A percentile compares a stretch with the other conserved stretches of the same genome.
These are phyloP conservation scores for Idaea dimidiata DNA, from an alignment of 2,888 invertebrate genomes.

Conservation along the genomic window DNA sequence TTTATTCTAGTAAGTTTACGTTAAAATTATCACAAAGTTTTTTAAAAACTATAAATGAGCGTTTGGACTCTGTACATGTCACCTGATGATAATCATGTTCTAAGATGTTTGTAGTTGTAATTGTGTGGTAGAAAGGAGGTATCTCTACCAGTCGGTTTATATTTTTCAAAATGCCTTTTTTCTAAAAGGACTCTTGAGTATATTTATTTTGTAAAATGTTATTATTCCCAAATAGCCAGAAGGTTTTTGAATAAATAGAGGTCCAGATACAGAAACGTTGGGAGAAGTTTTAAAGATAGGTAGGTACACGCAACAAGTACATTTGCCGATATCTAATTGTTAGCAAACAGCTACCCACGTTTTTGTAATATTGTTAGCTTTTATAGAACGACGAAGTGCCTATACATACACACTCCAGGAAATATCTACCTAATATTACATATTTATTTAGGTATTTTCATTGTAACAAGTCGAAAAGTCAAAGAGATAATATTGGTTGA, in stretches of 20 bases:
- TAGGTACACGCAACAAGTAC: not conserved
- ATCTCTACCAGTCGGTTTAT: not conserved
- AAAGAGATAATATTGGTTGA: not conserved
- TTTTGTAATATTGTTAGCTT: not conserved
- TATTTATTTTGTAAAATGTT: not conserved
- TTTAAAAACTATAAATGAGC: too few relatives aligned
- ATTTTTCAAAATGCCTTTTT: not conserved
- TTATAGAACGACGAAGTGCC: not conserved
- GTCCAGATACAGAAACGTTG: not conserved
- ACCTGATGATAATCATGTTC: too few relatives aligned
- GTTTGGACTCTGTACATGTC: too few relatives aligned
- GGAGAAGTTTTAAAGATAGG: not conserved
- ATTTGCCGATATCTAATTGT: not conserved
- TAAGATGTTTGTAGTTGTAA: too few relatives aligned
- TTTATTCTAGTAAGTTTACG: too few relatives aligned
- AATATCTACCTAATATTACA: not conserved
- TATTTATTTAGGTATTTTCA: not conserved
- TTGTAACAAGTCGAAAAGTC: not conserved
- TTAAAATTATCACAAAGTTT: too few relatives aligned
- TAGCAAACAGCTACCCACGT: not conserved
- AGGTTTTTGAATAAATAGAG: not conserved
- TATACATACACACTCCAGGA: too few relatives aligned
- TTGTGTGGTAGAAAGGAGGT: too few relatives aligned
- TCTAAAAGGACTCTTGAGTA: not conserved
- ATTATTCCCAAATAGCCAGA: not conserved